Percentiles rank a stretch among this genome's conserved stretches.
phyloP scores from a whole-genome alignment of 1,140 invertebrate species.

The Linepithema humile region DNA sequence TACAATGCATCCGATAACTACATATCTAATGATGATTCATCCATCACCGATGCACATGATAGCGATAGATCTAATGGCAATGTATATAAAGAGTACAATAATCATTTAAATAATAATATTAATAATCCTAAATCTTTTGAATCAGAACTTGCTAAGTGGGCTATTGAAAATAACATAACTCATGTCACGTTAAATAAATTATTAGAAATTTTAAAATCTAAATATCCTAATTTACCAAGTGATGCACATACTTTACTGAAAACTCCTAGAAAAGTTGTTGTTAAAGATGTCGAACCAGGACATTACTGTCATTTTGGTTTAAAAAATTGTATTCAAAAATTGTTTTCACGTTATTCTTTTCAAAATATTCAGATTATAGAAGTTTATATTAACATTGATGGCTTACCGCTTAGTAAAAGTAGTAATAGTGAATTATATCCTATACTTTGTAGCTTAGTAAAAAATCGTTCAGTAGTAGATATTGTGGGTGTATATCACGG shows the following conservation, averaged over 20 bases:
- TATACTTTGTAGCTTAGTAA: neutral
- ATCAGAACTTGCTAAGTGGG: neutral
- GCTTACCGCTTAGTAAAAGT: neutral
- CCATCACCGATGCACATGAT: too few relatives aligned
- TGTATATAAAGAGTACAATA: too few relatives aligned
- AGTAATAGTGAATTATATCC: neutral
- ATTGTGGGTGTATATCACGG: constrained; percentile 2
- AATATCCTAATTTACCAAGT: neutral
- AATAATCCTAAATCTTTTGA: neutral
- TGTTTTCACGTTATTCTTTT: constrained; percentile 6
- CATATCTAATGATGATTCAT: too few relatives aligned
- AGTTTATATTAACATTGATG: neutral
- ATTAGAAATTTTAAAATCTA: neutral
- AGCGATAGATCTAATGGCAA: too few relatives aligned
- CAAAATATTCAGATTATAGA: neutral
- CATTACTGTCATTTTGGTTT: neutral
- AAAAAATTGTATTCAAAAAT: neutral
- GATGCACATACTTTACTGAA: neutral
- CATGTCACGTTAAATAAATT: neutral
- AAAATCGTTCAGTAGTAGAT: neutral
- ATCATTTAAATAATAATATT: neutral
- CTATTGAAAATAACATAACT: neutral
- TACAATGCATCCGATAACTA: too few relatives aligned
- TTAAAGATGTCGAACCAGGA: neutral
- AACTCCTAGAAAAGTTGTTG: neutral